Evolutionary conservation across 2,113 vertebrate species (phyloP), one percentile per base, ranked within the genome.

Genomic region (Brachirus orientalis): DNA sequence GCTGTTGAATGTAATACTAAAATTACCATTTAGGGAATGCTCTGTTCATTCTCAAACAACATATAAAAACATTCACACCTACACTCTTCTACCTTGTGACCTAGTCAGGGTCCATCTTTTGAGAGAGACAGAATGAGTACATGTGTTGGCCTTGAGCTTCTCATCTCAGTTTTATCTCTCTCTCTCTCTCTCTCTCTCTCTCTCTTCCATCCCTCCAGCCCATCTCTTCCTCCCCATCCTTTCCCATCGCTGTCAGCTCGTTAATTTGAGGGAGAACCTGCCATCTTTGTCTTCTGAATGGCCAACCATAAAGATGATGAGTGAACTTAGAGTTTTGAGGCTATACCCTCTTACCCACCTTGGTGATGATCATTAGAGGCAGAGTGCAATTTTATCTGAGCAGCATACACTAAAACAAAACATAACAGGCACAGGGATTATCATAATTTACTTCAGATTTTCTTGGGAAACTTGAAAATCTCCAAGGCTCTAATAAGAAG

Each of bases 241-340:
- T 56, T 47, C 58, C 56, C 36, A 5, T 72, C 44, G 74, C 83
- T 71, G 80, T 83, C 82, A 74, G 85, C 88, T 90, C 69, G 47
- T 89, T 86, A 87, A 84, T 77, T 77, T 87, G 87, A 90, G 76
- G 78, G 86, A 90, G 70, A 86, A 85, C 80, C 89, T 86, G 83
- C 86, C 89, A 84, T 81, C 75, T 88, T 86, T 83, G 82, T 89
- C 82, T 88, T 81, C 80, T 86, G 73, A 88, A 86, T 69, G 22
- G 74, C 60, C 13, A 0, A 13, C 77, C 48, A 85, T 90, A 88
- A 89, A 88, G 72, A 89, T 88, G 87, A 88, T 86, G 77, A 69
- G 84, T 88, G 83, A 87, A 86, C 69, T 82, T 76, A 46, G 56
- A 80, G 80, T 74, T 79, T 72, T 79, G 68, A 82, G 80, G 80